Evolutionary conservation across 2,888 invertebrate genomes (phyloP).

Genomic region (Drosophila pseudotalamancana): DNA sequence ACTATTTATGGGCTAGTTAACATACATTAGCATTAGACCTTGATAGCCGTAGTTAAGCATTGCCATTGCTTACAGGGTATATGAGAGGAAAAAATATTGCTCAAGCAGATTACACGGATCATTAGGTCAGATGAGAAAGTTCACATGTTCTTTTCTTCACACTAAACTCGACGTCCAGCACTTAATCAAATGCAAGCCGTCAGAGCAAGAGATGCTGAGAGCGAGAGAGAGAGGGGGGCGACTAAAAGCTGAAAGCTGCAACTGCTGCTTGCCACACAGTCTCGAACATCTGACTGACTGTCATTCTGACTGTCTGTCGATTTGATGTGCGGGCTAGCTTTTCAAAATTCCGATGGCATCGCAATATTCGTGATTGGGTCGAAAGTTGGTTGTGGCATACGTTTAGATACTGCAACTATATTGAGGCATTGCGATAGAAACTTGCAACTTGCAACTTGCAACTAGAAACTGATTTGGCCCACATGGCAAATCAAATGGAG

Average conservation of each 20-base stretch:
- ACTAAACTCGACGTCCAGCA: conserved; percentile 68
- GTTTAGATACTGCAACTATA: conserved; percentile 42
- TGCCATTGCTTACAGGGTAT: background rate
- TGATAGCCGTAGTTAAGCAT: background rate
- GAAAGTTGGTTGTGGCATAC: conserved; percentile 43
- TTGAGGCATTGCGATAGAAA: conserved; percentile 13
- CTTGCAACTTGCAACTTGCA: too few relatives aligned
- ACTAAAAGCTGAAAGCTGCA: conserved; percentile 1
- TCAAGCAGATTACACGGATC: conserved; percentile 71
- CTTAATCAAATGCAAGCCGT: conserved; percentile 68
- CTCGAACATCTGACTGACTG: background rate
- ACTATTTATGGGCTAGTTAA: too few relatives aligned
- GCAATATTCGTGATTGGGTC: conserved; percentile 72
- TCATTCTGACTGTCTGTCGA: background rate
- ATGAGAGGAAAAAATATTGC: conserved; percentile 4
- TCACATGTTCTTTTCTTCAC: conserved; percentile 62
- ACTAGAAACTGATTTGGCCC: conserved; percentile 61
- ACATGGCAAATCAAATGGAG: conserved; percentile 54
- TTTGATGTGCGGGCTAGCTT: conserved; percentile 17
- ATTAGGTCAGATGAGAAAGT: conserved; percentile 74
- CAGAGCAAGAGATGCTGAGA: too few relatives aligned
- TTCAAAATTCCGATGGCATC: conserved; percentile 36
- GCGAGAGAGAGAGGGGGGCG: conserved; percentile 11
- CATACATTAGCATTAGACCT: background rate
- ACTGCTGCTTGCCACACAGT: conserved; percentile 8